These are phyloP conservation scores for Poecilia picta DNA, from an alignment of 2,797 vertebrate genomes.

Conservation along the genomic window DNA sequence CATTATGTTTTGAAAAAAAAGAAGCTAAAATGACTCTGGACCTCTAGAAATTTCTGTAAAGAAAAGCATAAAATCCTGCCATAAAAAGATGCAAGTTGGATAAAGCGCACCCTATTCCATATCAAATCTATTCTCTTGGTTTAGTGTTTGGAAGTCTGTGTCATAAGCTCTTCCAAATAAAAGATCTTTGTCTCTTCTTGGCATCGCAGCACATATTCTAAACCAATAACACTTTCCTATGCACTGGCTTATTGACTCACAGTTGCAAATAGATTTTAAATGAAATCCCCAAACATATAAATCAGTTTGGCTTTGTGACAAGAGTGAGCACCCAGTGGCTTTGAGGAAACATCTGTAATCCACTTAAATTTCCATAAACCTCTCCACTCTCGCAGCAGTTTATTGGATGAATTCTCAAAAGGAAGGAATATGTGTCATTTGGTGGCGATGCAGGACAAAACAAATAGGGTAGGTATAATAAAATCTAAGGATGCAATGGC, in stretches of 20 bases:
- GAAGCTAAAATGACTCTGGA: background rate
- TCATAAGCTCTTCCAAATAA: background rate
- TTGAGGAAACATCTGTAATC: conserved; percentile 18
- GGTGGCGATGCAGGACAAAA: too few species aligned
- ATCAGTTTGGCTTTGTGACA: conserved; percentile 11
- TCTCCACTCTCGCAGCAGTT: background rate
- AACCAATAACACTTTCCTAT: background rate
- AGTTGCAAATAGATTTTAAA: conserved; percentile 3
- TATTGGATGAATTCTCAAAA: conserved; percentile 9
- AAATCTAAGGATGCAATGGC: background rate
- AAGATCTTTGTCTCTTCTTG: background rate
- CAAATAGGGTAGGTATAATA: background rate
- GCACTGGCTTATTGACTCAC: conserved; percentile 6
- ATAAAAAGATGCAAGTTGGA: background rate
- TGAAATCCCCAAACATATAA: conserved; percentile 18
- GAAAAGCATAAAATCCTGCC: background rate
- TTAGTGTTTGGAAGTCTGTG: background rate
- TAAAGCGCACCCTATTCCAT: background rate
- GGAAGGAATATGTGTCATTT: background rate
- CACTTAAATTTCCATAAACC: conserved; percentile 9
- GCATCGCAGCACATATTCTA: background rate
- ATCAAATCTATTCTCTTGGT: background rate
- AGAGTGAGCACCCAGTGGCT: background rate
- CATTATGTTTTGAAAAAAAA: background rate
- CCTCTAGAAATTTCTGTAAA: background rate